phyloP scores from a whole-genome alignment of 2,888 invertebrate species.

The Conops quadrifasciatus region DNA sequence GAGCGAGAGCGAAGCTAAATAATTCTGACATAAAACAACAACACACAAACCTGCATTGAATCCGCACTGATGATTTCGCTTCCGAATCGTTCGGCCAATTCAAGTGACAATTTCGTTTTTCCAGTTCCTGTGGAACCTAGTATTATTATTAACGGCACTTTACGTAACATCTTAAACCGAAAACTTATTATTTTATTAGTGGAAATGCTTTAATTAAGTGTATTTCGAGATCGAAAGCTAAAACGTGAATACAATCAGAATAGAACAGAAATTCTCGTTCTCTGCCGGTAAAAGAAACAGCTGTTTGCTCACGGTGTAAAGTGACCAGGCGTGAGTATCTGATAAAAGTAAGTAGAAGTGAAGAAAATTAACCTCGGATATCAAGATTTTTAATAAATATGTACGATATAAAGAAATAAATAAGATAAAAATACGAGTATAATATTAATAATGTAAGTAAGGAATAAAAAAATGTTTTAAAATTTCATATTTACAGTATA shows the following conservation, averaged over 20 bases:
- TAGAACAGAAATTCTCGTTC: background rate
- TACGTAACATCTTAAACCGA: conserved; percentile 62
- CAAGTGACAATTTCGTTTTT: conserved; percentile 94
- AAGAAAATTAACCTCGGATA: too few species aligned
- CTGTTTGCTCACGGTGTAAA: conserved; percentile 1
- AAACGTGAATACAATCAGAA: background rate
- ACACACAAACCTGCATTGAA: conserved; percentile 89
- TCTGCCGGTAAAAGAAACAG: conserved; percentile 1
- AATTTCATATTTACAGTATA: too few species aligned
- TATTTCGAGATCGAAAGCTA: conserved; percentile 14
- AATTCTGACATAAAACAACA: background rate
- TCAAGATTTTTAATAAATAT: too few species aligned
- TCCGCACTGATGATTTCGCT: conserved; percentile 98
- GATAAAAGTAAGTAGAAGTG: background rate
- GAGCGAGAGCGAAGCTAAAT: background rate
- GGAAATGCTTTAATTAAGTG: conserved; percentile 27
- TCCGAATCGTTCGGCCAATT: conserved; percentile 83
- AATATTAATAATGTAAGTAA: too few species aligned
- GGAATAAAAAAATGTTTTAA: too few species aligned
- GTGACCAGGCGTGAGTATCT: conserved; percentile 3
- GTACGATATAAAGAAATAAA: too few species aligned
- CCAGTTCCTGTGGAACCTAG: conserved; percentile 97
- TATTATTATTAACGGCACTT: conserved; percentile 83
- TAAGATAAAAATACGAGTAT: too few species aligned
- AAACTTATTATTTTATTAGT: background rate